Base-by-base conservation (phyloP, 2,113 vertebrate genomes). In the Solea senegalensis region DNA sequence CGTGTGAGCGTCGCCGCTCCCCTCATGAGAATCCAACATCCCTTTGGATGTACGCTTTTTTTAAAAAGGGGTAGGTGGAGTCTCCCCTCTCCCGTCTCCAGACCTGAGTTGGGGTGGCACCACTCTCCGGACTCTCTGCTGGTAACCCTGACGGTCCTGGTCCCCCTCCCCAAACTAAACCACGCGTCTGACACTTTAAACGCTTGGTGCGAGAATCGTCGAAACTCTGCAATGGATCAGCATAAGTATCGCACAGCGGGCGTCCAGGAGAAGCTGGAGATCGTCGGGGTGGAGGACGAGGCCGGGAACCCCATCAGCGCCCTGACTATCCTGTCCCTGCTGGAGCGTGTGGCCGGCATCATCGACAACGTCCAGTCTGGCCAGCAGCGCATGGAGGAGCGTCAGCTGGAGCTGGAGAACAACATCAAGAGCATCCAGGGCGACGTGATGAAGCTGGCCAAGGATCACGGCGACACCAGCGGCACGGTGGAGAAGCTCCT, bases 301-400 rank as follows among this genome's bases (percentile, higher is more conserved):
- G 95, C 95, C 11, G 97, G 91, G 26, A 96, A 77, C 94, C 97
- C 94, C 88, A 96, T 57, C 93, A 93, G 95, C 0, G 96, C 96
- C 26, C 92, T 97, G 67, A 97, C 96, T 0, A 97, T 99, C 45
- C 94, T 99, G 82, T 96, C 96, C 0, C 95, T 99, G 77, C 93
- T 99, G 89, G 97, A 98, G 89, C 97, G 95, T 43, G 98, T 99
- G 21, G 96, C 97, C 16, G 94, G 95, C 46, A 96, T 98, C 9
- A 96, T 98, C 69, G 97, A 98, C 86, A 95, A 94, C 0, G 96
- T 99, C 51, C 97, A 98, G 91, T 94, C 94, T 0, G 94, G 96
- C 86, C 98, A 99, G 91, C 96, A 95, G 49, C 95, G 97, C 67
- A 98, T 98, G 88, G 96, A 98, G 57, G 96, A 98, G 78, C 94